phyloP scores from a whole-genome alignment of 2,797 vertebrate species.

The Mallotus villosus region DNA sequence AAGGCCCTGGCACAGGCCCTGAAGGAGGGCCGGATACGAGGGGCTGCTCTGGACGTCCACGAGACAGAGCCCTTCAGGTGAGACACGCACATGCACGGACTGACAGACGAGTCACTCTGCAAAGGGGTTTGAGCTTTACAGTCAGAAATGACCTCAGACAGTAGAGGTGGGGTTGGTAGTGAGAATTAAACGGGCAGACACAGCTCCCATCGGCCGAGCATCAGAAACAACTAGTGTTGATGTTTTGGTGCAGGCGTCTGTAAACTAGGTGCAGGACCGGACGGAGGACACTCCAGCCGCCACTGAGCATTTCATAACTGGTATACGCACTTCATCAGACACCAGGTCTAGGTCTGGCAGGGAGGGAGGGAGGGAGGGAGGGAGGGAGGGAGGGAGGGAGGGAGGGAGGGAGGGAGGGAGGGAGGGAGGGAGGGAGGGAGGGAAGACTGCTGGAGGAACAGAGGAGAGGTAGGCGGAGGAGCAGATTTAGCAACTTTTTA shows the following conservation, averaged over 20 bases:
- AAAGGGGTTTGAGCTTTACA: too few species aligned
- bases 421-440: not conserved
- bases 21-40: conserved; percentile 88
- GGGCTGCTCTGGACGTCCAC: conserved; percentile 85
- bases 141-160: too few species aligned
- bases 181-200: conserved; percentile 10
- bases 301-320: conserved; percentile 3
- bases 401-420: not conserved
- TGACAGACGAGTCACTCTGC: not conserved
- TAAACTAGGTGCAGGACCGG: too few species aligned
- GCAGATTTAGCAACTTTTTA: not conserved
- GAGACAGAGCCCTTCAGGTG: conserved; percentile 87
- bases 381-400: not conserved
- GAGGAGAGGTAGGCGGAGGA: not conserved
- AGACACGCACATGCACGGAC: conserved; percentile 2
- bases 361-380: too few species aligned
- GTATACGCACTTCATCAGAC: not conserved
- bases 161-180: too few species aligned
- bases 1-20: conserved; percentile 87
- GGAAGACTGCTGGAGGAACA: not conserved
- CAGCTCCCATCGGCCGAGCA: not conserved
- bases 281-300: too few species aligned
- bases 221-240: conserved; percentile 33
- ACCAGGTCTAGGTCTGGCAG: not conserved
- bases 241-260: conserved; percentile 35